These are phyloP conservation scores for Pseudolycoriella hygida DNA, from an alignment of 2,888 invertebrate genomes.

Conservation along the genomic window DNA sequence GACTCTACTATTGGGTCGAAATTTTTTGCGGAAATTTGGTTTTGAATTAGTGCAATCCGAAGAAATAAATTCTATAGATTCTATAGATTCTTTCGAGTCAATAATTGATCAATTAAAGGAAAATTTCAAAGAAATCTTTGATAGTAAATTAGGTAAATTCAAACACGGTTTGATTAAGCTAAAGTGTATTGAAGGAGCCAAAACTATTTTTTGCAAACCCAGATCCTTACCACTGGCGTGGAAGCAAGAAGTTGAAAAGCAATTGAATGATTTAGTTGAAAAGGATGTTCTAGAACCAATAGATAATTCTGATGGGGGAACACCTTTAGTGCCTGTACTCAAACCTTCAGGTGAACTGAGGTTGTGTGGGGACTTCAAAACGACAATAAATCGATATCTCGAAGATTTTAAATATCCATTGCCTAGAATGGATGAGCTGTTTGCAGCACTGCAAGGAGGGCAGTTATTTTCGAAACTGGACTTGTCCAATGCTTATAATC, in stretches of 20 bases:
- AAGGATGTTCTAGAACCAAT: neutral
- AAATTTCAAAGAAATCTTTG: neutral
- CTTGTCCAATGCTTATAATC: constrained; percentile 6
- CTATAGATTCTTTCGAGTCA: neutral
- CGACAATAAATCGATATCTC: constrained; percentile 9
- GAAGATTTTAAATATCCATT: constrained; percentile 9
- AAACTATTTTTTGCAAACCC: neutral
- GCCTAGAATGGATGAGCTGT: constrained; percentile 9
- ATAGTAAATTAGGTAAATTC: neutral
- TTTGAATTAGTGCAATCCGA: neutral
- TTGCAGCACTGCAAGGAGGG: constrained; percentile 9
- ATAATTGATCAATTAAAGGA: neutral
- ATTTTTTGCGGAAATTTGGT: neutral
- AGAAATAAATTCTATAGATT: neutral
- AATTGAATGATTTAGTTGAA: neutral
- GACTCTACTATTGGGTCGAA: neutral
- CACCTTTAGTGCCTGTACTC: constrained; percentile 9
- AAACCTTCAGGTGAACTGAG: constrained; percentile 9
- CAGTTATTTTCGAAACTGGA: constrained; percentile 9
- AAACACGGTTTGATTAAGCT: neutral
- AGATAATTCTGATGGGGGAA: neutral
- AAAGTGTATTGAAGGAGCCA: neutral
- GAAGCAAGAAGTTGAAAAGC: neutral
- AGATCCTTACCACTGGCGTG: neutral
- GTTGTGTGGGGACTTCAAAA: constrained; percentile 10